Conservation (phyloP, 2,113 vertebrate species). For the Colius striatus region DNA sequence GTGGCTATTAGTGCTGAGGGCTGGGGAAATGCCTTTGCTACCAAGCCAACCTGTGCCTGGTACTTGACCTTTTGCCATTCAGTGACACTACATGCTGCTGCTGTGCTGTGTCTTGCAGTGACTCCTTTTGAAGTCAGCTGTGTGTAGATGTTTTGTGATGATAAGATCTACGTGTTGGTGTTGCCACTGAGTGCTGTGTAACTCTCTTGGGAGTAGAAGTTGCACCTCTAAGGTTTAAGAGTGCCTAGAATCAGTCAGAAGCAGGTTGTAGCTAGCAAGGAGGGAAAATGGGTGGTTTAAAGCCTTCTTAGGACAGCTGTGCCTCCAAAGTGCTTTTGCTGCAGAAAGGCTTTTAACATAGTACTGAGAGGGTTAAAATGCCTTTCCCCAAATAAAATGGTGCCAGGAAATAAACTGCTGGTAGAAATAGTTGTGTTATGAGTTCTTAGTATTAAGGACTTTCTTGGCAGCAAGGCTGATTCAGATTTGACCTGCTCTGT, state of each 20-base stretch:
- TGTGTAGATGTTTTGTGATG: not conserved
- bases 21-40: not conserved
- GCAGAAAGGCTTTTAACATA: not conserved
- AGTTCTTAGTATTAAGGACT: not conserved
- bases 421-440: not conserved
- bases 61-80: not conserved
- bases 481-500: not conserved
- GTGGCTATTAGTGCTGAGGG: not conserved
- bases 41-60: not conserved
- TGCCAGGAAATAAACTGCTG: not conserved
- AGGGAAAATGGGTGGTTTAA: not conserved
- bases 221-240: not conserved
- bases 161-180: not conserved
- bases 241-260: not conserved
- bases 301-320: not conserved
- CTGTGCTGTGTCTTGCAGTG: not conserved
- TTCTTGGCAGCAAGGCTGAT: not conserved
- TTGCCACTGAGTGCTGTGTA: not conserved
- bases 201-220: not conserved
- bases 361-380: not conserved
- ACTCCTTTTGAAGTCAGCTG: not conserved
- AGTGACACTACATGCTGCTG: fast-evolving
- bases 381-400: not conserved
- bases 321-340: not conserved
- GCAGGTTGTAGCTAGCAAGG: not conserved